Evolutionary conservation across 2,888 invertebrate species (phyloP).

Genomic region (Chloroclystis v-ata): DNA sequence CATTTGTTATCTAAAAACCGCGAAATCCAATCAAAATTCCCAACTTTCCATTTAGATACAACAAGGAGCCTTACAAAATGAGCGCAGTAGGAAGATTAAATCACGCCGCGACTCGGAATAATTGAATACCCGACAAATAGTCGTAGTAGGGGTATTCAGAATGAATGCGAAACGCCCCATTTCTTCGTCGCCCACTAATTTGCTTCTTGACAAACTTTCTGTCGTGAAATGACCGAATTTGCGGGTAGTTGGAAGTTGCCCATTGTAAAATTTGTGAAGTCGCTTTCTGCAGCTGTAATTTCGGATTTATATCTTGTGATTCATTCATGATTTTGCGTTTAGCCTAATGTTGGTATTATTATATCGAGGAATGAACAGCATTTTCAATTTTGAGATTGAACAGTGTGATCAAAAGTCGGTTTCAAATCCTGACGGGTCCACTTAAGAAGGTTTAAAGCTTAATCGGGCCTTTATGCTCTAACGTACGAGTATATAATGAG

Average conservation of each 20-base stretch:
- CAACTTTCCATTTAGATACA: not conserved
- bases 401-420: too few species aligned
- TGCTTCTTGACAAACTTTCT: constrained; percentile 52
- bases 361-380: too few species aligned
- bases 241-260: constrained; percentile 35
- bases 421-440: too few species aligned
- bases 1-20: not conserved
- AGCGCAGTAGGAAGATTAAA: constrained; percentile 2
- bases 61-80: not conserved
- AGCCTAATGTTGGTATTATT: not conserved
- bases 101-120: constrained; percentile 14
- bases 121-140: constrained; percentile 12
- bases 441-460: too few species aligned
- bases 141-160: constrained; percentile 15
- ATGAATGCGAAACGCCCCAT: constrained; percentile 37
- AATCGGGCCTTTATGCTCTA: too few species aligned
- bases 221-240: constrained; percentile 44
- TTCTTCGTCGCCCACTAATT: constrained; percentile 57
- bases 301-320: constrained; percentile 15
- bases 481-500: too few species aligned
- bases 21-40: not conserved
- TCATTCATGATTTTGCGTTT: not conserved
- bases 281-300: constrained; percentile 22
- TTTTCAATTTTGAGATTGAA: too few species aligned
- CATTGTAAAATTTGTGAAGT: constrained; percentile 28